A percentile compares a stretch with the other conserved stretches of the same genome.
These are phyloP conservation scores for Hybos culiciformis DNA, from an alignment of 2,888 invertebrate genomes.

Conservation along the genomic window DNA sequence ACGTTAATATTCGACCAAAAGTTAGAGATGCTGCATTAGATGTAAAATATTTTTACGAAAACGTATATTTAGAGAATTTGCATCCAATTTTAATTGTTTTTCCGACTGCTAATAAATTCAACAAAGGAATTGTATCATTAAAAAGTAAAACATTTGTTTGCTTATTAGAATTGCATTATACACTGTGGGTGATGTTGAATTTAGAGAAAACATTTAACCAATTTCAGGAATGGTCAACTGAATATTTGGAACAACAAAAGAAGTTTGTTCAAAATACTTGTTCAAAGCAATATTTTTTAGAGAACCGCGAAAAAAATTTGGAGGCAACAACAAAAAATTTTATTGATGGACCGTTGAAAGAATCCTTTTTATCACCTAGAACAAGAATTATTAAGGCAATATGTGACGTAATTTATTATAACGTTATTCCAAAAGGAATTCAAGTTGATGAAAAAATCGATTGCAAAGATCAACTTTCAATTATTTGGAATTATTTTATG, in stretches of 20 bases:
- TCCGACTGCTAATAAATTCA: constrained; percentile 22
- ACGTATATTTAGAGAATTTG: constrained; percentile 24
- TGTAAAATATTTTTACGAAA: constrained; percentile 29
- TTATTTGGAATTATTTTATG: constrained; percentile 16
- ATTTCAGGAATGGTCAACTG: constrained; percentile 25
- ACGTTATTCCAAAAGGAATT: constrained; percentile 24
- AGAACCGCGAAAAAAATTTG: constrained; percentile 24
- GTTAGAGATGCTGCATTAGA: constrained; percentile 32
- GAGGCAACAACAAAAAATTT: constrained; percentile 18
- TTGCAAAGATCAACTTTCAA: constrained; percentile 25
- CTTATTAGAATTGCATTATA: constrained; percentile 29
- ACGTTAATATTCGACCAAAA: constrained; percentile 21
- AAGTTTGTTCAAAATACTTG: constrained; percentile 27
- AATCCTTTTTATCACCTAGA: constrained; percentile 20
- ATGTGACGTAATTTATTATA: constrained; percentile 25
- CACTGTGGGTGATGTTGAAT: constrained; percentile 27
- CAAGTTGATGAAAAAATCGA: constrained; percentile 20
- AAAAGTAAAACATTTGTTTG: constrained; percentile 29
- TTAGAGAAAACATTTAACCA: constrained; percentile 24
- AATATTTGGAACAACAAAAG: constrained; percentile 25
- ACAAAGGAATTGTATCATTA: constrained; percentile 24
- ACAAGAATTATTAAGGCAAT: constrained; percentile 22
- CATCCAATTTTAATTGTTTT: constrained; percentile 28
- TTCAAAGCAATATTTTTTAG: constrained; percentile 29
- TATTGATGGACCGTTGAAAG: constrained; percentile 20